Evolutionary conservation across 2,888 invertebrate genomes (phyloP), one percentile per base, ranked within the genome.

Genomic region (Metopia argyrocephala): DNA sequence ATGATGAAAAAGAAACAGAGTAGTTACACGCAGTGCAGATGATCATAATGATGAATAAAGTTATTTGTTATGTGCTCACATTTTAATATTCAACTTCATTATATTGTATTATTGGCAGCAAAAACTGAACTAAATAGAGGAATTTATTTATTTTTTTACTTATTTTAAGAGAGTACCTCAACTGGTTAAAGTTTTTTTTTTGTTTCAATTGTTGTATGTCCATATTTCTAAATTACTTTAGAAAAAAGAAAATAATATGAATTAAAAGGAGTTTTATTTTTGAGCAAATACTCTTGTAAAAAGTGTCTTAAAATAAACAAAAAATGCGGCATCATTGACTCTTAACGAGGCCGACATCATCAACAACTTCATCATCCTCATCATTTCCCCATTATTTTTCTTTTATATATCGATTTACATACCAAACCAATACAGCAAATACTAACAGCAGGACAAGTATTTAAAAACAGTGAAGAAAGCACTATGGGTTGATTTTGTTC

Each of bases 341-440:
- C 87, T 87, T 87, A 87, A 87, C 87, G 88, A 87, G 87, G 87
- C 87, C 87, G 87, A 87, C 88, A 87, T 87, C 86, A 87, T 68
- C 74, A 74, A 74, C 61, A 48, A 21, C 54, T 50, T 31, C 50
- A 38, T 12, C 38, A 4, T 38, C 38, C 9, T 38, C 38, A 38
- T 15, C n/a, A n/a, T n/a, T n/a, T n/a, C n/a, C n/a, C n/a, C n/a
- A n/a, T n/a, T n/a, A n/a, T n/a, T n/a, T 12, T 38, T 9, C 12
- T 12, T 15, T 38, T 4, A 1, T 76, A 62, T 64, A 54, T 54
- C 46, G 69, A 76, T 69, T 76, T 69, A 45, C 69, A 62, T 69
- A 64, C 62, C 69, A 76, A 69, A 45, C 27, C 4, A 45, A 61
- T 38, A 12, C 38, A 27, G 9, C 2, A 23, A 57, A 9, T 12